Conservation (phyloP, 2,888 invertebrate species). For the Stramonita haemastoma region DNA sequence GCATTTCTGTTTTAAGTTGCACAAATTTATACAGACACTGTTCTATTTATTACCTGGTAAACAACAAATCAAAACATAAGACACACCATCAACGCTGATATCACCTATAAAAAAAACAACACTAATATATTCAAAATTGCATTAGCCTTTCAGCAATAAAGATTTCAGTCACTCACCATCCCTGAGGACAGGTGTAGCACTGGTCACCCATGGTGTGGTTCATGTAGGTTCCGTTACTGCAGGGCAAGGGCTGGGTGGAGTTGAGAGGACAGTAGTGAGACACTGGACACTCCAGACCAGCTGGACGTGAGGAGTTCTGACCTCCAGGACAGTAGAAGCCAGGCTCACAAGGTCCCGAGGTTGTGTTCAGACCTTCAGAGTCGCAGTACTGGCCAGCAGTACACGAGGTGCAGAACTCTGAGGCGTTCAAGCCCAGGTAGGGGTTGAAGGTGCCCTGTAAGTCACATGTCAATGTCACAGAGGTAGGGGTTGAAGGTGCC, state of each 20-base stretch:
- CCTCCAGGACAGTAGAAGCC: conserved; percentile 74
- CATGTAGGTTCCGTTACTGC: conserved; percentile 74
- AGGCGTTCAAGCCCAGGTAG: conserved; percentile 65
- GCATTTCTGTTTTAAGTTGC: too few species aligned
- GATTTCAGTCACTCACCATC: conserved; percentile 63
- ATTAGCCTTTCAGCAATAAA: not conserved
- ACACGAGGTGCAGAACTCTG: conserved; percentile 64
- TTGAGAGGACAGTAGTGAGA: conserved; percentile 68
- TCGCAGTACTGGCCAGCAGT: conserved; percentile 69
- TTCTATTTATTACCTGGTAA: too few species aligned
- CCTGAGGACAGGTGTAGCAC: conserved; percentile 71
- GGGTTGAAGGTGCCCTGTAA: conserved; percentile 74
- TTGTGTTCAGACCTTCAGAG: conserved; percentile 61
- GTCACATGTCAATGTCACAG: too few species aligned
- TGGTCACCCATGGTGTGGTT: conserved; percentile 66
- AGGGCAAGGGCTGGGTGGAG: conserved; percentile 67
- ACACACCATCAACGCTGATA: not conserved
- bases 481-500: conserved; percentile 48
- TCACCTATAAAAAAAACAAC: not conserved
- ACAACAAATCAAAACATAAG: not conserved
- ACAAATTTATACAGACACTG: too few species aligned
- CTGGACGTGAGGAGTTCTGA: conserved; percentile 65
- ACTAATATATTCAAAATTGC: not conserved
- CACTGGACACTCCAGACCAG: conserved; percentile 63
- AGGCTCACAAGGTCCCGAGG: conserved; percentile 67